phyloP scores from a whole-genome alignment of 92 coral and sea anemone species.

The Paramuricea clavata region DNA sequence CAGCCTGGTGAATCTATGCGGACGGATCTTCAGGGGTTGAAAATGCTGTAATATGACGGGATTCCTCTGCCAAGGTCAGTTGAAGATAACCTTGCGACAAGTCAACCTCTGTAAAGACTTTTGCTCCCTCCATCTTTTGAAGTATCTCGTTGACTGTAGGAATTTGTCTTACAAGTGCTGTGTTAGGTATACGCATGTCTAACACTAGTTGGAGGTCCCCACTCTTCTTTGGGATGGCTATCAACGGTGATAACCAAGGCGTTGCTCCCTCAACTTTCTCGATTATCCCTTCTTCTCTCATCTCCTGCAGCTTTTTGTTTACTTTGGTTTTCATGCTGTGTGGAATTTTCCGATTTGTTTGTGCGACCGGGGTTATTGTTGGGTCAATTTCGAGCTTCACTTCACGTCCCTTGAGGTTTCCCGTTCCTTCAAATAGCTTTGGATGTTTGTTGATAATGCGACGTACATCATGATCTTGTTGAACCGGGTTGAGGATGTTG shows the following conservation, averaged over 20 bases:
- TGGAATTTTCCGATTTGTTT: conserved; percentile 47
- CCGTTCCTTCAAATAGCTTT: conserved; percentile 58
- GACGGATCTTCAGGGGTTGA: conserved; percentile 57
- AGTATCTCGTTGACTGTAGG: conserved; percentile 68
- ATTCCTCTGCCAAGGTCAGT: conserved; percentile 64
- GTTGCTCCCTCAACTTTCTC: conserved; percentile 62
- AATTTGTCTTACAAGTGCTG: conserved; percentile 59
- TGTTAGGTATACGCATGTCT: conserved; percentile 65
- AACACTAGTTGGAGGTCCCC: conserved; percentile 67
- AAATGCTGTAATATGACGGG: conserved; percentile 69
- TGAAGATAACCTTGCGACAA: conserved; percentile 59
- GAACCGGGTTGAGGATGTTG: conserved; percentile 29
- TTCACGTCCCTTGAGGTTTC: conserved; percentile 58
- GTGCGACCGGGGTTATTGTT: conserved; percentile 63
- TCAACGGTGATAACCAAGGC: conserved; percentile 66
- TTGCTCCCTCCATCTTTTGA: conserved; percentile 65
- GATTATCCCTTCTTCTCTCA: conserved; percentile 50
- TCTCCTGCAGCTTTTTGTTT: conserved; percentile 56
- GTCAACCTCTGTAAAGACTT: conserved; percentile 51
- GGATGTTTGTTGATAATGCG: conserved; percentile 44
- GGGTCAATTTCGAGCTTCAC: conserved; percentile 65
- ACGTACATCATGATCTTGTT: conserved; percentile 27
- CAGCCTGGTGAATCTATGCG: conserved; percentile 40
- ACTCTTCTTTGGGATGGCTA: conserved; percentile 59
- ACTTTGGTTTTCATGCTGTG: conserved; percentile 65